Base-by-base conservation (phyloP, 2,888 invertebrate genomes). In the Orthonychiurus folsomi region DNA sequence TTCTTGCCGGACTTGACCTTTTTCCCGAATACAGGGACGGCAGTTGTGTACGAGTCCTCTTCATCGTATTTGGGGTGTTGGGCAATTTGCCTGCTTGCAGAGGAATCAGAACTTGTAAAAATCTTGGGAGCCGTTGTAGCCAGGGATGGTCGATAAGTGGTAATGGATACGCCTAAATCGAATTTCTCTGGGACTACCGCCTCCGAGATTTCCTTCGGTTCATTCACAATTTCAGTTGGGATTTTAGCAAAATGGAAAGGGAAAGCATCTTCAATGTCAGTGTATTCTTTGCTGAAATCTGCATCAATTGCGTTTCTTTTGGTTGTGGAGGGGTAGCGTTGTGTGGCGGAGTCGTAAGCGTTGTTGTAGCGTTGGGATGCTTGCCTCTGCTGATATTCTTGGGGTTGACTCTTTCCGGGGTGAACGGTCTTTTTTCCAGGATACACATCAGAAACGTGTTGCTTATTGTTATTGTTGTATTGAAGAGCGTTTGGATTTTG, bases 1-100 rank as follows among this genome's bases (percentile, higher is more conserved):
- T 70, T 70, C 60, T 66, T 69, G 21, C 69, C 70, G 24, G 69
- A 67, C 56, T 70, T 69, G 18, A 72, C 62, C 56, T 67, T 69
- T 59, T 69, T 66, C 57, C 72, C 72, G 47, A 71, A 71, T 3
- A 66, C 65, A 9, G 67, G 61, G 20, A 69, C 66, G 20, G 59
- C 56, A 2, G 64, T 37, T 2, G 72, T 64, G 5, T 69, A 67
- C 18, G 63, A 9, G 37, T 9, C 9, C 9, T 37, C 37, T 15
- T 37, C 37, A 37, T 37, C 37, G 37, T 37, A 37, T 37, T 37
- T 37, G 5, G 37, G 37, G 15, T 37, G 37, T 15, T 37, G 37
- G 9, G 5, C 9, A 9, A 5, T 37, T 37, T 5, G 37, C 9
- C 37, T 37, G 15, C 5, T 37, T 5, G 15, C 37, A 15, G 15